phyloP scores from a whole-genome alignment of 2,888 invertebrate genomes.

The Cantharis nigra region DNA sequence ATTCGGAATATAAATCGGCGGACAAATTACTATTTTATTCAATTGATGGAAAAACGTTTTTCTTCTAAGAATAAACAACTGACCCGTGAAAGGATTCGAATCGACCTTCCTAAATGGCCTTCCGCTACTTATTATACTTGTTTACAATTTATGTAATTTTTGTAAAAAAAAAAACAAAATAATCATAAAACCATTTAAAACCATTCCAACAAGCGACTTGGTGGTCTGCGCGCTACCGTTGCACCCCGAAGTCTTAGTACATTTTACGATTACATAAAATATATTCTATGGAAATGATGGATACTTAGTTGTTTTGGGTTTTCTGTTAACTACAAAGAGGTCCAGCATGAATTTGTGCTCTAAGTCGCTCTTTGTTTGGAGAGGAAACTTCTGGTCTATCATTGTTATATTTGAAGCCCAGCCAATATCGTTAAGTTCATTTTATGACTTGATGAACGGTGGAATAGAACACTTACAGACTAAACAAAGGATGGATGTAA shows the following conservation, averaged over 20 bases:
- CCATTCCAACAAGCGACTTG: no score
- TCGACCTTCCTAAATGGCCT: background rate
- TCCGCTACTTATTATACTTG: background rate
- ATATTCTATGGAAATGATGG: background rate
- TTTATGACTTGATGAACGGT: background rate
- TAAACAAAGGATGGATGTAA: background rate
- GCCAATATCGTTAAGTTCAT: background rate
- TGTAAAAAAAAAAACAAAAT: no score
- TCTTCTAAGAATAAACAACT: background rate
- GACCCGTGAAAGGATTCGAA: background rate
- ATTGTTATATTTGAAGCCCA: background rate
- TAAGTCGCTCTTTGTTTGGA: background rate
- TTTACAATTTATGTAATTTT: background rate
- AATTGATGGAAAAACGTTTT: background rate
- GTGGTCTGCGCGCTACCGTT: slow-evolving; percentile 96
- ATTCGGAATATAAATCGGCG: background rate
- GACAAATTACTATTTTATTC: background rate
- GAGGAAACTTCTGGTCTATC: background rate
- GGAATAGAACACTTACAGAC: background rate
- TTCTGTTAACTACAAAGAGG: background rate
- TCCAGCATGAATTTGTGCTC: background rate
- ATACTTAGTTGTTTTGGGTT: background rate
- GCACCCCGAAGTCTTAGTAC: slow-evolving; percentile 82
- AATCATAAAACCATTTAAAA: no score
- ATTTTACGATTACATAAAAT: background rate